phyloP scores from a whole-genome alignment of 2,888 invertebrate genomes.

The Balanococcus diminutus region DNA sequence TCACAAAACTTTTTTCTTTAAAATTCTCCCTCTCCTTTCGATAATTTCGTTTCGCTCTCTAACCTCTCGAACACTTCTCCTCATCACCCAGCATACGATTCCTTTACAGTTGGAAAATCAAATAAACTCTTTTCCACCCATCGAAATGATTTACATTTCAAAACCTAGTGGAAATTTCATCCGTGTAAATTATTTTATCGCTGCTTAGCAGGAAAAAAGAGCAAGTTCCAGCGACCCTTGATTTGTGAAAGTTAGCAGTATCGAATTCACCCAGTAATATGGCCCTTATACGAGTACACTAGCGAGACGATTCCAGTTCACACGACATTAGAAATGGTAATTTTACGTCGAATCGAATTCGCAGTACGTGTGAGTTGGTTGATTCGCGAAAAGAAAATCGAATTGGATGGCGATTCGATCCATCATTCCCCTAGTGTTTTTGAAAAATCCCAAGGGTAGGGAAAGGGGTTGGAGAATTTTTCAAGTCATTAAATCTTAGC shows the following conservation, averaged over 20 bases:
- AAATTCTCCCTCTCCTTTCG: too few relatives aligned
- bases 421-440: not conserved
- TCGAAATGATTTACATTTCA: too few relatives aligned
- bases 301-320: not conserved
- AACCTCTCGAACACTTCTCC: too few relatives aligned
- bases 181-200: not conserved
- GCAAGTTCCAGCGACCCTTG: not conserved
- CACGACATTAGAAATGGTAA: not conserved
- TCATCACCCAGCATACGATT: too few relatives aligned
- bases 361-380: not conserved
- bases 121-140: too few relatives aligned
- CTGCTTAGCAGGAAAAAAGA: not conserved
- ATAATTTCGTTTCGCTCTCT: too few relatives aligned
- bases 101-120: too few relatives aligned
- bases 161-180: not conserved
- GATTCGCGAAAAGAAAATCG: not conserved
- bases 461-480: not conserved
- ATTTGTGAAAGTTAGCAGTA: not conserved
- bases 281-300: not conserved
- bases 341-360: not conserved
- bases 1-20: too few relatives aligned
- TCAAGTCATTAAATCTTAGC: not conserved
- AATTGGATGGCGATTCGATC: not conserved
- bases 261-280: not conserved
- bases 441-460: not conserved